Conservation (phyloP, 1,140 invertebrate species). For the Pemphigus obesinymphae region DNA sequence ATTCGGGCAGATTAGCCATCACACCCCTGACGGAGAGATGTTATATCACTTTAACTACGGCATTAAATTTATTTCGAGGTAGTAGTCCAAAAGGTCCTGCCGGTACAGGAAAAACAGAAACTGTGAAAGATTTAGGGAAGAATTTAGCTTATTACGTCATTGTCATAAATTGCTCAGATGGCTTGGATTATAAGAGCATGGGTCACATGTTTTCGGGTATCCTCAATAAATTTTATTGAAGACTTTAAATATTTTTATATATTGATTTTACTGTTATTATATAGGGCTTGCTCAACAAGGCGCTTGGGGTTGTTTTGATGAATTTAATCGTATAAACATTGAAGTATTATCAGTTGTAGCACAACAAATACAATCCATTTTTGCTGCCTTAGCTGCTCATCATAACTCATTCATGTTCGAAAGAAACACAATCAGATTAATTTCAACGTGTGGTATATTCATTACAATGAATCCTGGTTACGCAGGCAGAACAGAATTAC, state of each 20-base stretch:
- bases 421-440: slow-evolving; percentile 67
- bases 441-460: slow-evolving; percentile 74
- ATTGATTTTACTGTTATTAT: not conserved
- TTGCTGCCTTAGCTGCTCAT: slow-evolving; percentile 64
- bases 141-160: slow-evolving; percentile 93
- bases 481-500: slow-evolving; percentile 80
- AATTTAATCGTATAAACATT: slow-evolving; percentile 86
- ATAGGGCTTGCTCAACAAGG: slow-evolving; percentile 68
- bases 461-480: slow-evolving; percentile 93
- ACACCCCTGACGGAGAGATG: slow-evolving; percentile 83
- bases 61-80: slow-evolving; percentile 74
- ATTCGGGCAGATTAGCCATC: slow-evolving; percentile 73
- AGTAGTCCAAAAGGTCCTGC: slow-evolving; percentile 67
- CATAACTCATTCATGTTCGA: slow-evolving; percentile 71
- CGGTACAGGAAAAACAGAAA: slow-evolving; percentile 82
- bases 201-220: slow-evolving; percentile 52
- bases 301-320: slow-evolving; percentile 85
- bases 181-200: slow-evolving; percentile 83
- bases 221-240: not conserved
- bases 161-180: slow-evolving; percentile 92
- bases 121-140: slow-evolving; percentile 90
- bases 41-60: slow-evolving; percentile 80
- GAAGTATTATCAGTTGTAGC: slow-evolving; percentile 85
- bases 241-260: too few species aligned
- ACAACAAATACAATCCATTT: slow-evolving; percentile 70